These are phyloP conservation scores for Brachionus rotundiformis DNA, from an alignment of 1,140 invertebrate species.

Conservation along the genomic window DNA sequence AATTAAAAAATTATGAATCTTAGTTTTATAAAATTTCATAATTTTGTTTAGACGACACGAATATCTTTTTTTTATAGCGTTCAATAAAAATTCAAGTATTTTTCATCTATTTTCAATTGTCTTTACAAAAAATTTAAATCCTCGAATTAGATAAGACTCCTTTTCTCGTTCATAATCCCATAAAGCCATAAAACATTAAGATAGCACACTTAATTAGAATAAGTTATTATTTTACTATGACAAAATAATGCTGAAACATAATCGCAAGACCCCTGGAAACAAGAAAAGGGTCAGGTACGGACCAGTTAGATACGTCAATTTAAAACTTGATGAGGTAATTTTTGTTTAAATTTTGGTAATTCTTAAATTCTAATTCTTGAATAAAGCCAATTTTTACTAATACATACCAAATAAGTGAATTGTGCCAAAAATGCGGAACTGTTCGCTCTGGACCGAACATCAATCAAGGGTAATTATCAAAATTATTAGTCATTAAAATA, in stretches of 20 bases:
- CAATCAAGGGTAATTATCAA: not conserved
- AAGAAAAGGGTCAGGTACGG: slow-evolving; percentile 7
- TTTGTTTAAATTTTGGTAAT: no score
- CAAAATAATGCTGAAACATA: slow-evolving; percentile 8
- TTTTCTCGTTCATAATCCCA: not conserved
- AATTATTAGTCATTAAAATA: not conserved
- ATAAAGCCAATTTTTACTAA: slow-evolving; percentile 8
- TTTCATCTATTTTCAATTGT: not conserved
- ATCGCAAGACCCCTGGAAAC: not conserved
- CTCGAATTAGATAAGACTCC: not conserved
- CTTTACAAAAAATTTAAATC: not conserved
- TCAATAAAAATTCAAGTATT: not conserved
- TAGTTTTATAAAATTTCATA: slow-evolving; percentile 1
- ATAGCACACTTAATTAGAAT: not conserved
- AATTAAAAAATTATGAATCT: not conserved
- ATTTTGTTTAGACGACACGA: slow-evolving; percentile 27
- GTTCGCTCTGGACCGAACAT: not conserved
- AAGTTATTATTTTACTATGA: not conserved
- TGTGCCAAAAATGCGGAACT: not conserved
- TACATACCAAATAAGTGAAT: slow-evolving; percentile 27
- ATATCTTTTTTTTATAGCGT: not conserved
- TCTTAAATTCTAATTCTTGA: no score
- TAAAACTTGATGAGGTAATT: slow-evolving; percentile 14
- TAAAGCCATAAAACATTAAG: not conserved
- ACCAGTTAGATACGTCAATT: slow-evolving; percentile 1